phyloP scores from a whole-genome alignment of 1,140 invertebrate genomes.

The Mactra quadrangularis region DNA sequence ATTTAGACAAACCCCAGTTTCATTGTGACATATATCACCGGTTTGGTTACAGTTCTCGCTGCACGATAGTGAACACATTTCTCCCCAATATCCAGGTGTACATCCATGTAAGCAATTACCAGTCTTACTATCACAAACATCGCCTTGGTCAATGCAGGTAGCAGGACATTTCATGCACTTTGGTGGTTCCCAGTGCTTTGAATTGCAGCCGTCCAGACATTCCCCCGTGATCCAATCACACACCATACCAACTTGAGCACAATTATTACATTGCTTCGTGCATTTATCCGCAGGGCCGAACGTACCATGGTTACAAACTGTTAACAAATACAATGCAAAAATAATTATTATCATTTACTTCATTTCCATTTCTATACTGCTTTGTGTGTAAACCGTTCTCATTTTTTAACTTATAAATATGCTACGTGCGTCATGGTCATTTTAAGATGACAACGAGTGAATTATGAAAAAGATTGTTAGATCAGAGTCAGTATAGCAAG shows the following conservation, averaged over 20 bases:
- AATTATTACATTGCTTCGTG: neutral
- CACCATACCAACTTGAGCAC: neutral
- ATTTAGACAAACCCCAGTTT: neutral
- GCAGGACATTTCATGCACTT: neutral
- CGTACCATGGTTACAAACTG: no score
- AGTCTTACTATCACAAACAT: slow-evolving; percentile 21
- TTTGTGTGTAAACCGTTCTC: no score
- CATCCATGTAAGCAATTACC: slow-evolving; percentile 32
- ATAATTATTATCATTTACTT: no score
- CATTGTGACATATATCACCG: neutral
- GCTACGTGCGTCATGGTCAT: no score
- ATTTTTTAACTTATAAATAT: no score
- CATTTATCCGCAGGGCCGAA: neutral
- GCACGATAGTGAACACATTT: neutral
- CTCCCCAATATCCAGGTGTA: neutral
- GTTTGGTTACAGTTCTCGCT: neutral
- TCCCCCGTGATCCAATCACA: neutral
- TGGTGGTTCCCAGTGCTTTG: neutral
- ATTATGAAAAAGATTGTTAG: no score
- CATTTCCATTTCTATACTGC: no score
- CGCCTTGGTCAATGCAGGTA: slow-evolving; percentile 4
- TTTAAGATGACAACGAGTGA: no score
- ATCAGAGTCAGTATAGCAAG: no score
- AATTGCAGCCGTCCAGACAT: neutral
- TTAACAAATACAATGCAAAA: no score